Conservation (phyloP, 2,888 invertebrate genomes). For the Archaeoteleia sp. region DNA sequence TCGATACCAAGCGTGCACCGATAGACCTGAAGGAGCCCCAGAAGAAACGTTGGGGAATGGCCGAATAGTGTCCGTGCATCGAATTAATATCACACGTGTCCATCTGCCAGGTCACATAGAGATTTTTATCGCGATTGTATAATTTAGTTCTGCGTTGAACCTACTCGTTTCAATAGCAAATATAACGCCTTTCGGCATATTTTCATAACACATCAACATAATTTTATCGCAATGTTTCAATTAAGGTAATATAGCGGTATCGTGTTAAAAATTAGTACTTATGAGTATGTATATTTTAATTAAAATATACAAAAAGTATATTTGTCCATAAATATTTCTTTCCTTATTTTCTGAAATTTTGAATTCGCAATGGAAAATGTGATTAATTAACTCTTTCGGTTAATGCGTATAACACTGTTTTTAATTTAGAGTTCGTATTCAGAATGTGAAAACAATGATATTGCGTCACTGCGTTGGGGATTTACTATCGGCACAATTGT, state of each 20-base stretch:
- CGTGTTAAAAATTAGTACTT: conserved; percentile 37
- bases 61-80: conserved; percentile 42
- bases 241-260: conserved; percentile 35
- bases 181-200: conserved; percentile 46
- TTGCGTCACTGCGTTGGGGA: too few species aligned
- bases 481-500: too few species aligned
- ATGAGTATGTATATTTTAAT: conserved; percentile 35
- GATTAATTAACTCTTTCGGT: too few species aligned
- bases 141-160: conserved; percentile 50
- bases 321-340: too few species aligned
- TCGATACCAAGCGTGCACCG: conserved; percentile 72
- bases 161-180: conserved; percentile 47
- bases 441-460: too few species aligned
- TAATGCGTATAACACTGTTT: too few species aligned
- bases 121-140: conserved; percentile 49
- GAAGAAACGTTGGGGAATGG: conserved; percentile 46
- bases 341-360: too few species aligned
- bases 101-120: conserved; percentile 46
- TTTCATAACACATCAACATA: conserved; percentile 42
- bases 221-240: conserved; percentile 37
- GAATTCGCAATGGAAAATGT: too few species aligned
- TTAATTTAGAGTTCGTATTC: too few species aligned
- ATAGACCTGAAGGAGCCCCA: conserved; percentile 57
- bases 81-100: conserved; percentile 49
- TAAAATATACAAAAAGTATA: conserved; percentile 8